Evolutionary conservation across 2,888 invertebrate genomes (phyloP), one percentile per base, ranked within the genome.

Genomic region (Cartodere bifasciata): DNA sequence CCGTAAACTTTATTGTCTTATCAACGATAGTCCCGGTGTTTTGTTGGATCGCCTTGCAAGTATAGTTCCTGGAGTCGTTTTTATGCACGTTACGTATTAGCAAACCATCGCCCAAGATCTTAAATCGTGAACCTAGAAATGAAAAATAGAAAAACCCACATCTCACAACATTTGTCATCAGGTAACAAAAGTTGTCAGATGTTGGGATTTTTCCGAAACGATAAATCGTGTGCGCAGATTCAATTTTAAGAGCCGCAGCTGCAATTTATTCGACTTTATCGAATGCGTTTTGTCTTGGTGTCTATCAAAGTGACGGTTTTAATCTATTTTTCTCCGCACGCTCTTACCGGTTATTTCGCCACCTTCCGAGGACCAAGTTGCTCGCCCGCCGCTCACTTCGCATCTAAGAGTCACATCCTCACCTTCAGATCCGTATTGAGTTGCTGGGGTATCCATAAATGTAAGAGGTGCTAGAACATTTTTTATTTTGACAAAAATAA

Each of bases 331-430:
- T n/a, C n/a, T n/a, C n/a, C n/a, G n/a, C n/a, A n/a, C n/a, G n/a
- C 16, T 38, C 40, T 79, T 76, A 47, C 80, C 77, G 59, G 73
- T 75, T 31, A 79, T 63, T 40, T 77, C 76, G 42, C 76, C 77
- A 46, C 72, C 41, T 30, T 35, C 39, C 4, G 36, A 28, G 72
- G 39, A 76, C 73, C 80, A 81, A 36, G 77, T 76, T 31, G 79
- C 75, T 44, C 67, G 67, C 29, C 67, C 65, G 60, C 67, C 42
- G 58, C 64, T 59, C 60, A 69, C 61, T 65, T 69, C 40, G 67
- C 70, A 55, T 68, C 72, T 72, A 68, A 77, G 32, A 21, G 61
- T 59, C 4, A 62, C 62, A 41, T 65, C 60, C 23, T 56, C 50
- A 23, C 64, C 61, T 49, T 72, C 71, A 28, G 54, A 55, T 1